Evolutionary conservation across 1,140 invertebrate species (phyloP).

Genomic region (Plodia interpunctella): DNA sequence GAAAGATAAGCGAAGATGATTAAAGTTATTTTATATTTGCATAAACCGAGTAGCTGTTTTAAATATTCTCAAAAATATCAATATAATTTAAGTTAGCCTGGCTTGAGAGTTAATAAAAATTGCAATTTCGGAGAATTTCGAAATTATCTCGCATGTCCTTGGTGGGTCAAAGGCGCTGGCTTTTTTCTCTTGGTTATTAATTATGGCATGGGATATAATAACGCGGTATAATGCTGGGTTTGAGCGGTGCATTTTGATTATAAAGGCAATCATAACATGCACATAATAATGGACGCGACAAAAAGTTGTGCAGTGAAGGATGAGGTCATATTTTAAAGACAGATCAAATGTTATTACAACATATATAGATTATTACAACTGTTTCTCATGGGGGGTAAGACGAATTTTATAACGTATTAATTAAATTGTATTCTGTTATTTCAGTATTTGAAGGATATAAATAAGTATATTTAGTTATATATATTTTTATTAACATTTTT

Average conservation of each 20-base stretch:
- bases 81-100: neutral
- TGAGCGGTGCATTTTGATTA: conserved; percentile 47
- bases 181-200: conserved; percentile 50
- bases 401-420: too few species aligned
- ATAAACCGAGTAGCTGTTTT: conserved; percentile 27
- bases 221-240: conserved; percentile 48
- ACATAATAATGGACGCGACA: conserved; percentile 40
- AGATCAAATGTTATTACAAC: neutral
- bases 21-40: conserved; percentile 36
- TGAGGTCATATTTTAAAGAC: neutral
- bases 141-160: conserved; percentile 23
- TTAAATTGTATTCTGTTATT: too few species aligned
- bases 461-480: too few species aligned
- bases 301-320: conserved; percentile 27
- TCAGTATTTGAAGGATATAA: too few species aligned
- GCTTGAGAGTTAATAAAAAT: neutral
- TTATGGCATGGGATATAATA: conserved; percentile 47
- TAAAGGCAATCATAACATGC: conserved; percentile 47
- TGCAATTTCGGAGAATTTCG: conserved; percentile 12
- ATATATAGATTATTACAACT: neutral
- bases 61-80: conserved; percentile 26
- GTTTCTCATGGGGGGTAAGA: too few species aligned
- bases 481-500: too few species aligned
- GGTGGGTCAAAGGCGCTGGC: conserved; percentile 15
- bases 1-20: conserved; percentile 27